These are phyloP conservation scores for Ariopsis seemanni DNA, from an alignment of 2,113 vertebrate genomes.

Conservation along the genomic window DNA sequence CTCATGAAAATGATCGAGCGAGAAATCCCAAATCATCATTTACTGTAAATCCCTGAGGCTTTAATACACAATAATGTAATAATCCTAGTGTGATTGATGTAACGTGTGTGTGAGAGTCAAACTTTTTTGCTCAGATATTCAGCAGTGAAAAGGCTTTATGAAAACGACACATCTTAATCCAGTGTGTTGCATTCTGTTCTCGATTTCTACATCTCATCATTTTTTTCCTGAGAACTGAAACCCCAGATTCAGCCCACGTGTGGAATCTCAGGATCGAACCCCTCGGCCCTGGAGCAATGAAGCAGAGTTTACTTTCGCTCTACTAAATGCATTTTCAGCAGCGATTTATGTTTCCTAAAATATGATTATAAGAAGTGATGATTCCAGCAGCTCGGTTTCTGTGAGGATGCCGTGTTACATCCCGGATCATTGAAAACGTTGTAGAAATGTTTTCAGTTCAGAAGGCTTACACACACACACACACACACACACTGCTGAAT, in stretches of 20 bases:
- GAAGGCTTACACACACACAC: not conserved
- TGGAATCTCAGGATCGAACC: not conserved
- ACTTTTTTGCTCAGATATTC: not conserved
- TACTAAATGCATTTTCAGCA: not conserved
- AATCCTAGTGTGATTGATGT: not conserved
- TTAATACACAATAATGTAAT: not conserved
- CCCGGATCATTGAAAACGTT: not conserved
- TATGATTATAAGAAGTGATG: not conserved
- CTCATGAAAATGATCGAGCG: not conserved
- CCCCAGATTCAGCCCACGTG: constrained; percentile 2
- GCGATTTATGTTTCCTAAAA: not conserved
- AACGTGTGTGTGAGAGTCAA: not conserved
- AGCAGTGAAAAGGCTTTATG: not conserved
- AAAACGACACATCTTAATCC: not conserved
- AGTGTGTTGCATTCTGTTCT: not conserved
- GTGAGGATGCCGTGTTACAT: not conserved
- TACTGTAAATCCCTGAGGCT: not conserved
- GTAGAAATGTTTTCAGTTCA: not conserved
- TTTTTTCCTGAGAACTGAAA: not conserved
- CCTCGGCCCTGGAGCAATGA: not conserved
- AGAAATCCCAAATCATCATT: not conserved
- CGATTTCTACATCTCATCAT: not conserved
- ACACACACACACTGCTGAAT: not conserved
- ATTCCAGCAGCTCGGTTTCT: not conserved
- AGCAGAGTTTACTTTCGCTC: not conserved